Evolutionary conservation across 1,140 invertebrate genomes (phyloP), one percentile per base, ranked within the genome.

Genomic region (Agraylea sexmaculata): DNA sequence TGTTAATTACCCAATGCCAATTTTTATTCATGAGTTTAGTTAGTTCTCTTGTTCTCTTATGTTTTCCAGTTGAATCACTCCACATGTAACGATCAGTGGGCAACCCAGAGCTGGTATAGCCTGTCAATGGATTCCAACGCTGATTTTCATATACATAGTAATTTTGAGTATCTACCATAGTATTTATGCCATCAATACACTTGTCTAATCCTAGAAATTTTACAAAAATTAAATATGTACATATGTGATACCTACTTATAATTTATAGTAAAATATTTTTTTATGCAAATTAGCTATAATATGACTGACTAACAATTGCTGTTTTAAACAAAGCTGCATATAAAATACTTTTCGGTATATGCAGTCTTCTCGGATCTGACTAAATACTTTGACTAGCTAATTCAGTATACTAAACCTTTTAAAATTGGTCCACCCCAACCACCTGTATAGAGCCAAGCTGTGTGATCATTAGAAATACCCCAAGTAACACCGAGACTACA

Each of bases 111-210:
- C 78, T 73, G 1, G 84, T 85, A 54, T 89, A 93, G 12, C 89
- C 88, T 43, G 83, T 82, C 1, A 92, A 67, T 4, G 71, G 86
- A 73, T 91, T 92, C 89, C 89, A 94, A 33, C 87, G 70, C 62
- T 94, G 88, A 58, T 93, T 92, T 67, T 94, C 89, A 60, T 92
- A 94, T 4, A 90, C 80, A 55, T 80, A 82, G 58, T 85, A 86
- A 52, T 77, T 80, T 55, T 86, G 80, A 6, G 78, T 80, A 57
- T 91, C 87, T 13, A 74, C 73, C 80, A 89, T 87, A 3, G 75
- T 53, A 60, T 86, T 72, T 20, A 87, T 77, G 42, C 77, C 79
- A 12, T 73, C 68, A 50, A 74, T 80, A 45, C 71, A 73, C 13
- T 67, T 70, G 39, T 73, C 74, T 49, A 79, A 55, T 36, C 78